phyloP scores from a whole-genome alignment of 2,888 invertebrate genomes.

The Oxycera nigricornis region DNA sequence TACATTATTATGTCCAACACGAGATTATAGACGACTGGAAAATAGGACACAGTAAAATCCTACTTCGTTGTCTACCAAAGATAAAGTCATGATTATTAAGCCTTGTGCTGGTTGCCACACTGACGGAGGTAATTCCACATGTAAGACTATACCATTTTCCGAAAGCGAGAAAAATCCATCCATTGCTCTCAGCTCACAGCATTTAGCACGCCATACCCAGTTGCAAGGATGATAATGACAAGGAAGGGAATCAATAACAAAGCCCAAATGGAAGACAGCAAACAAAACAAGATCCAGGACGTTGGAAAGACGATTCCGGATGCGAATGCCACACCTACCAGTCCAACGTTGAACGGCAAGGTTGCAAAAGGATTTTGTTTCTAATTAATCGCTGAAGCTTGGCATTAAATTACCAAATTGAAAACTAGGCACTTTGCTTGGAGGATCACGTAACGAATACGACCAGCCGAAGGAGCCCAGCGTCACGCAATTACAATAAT shows the following conservation, averaged over 20 bases:
- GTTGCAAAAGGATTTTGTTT: conserved; percentile 16
- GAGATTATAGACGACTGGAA: background rate
- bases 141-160: conserved; percentile 11
- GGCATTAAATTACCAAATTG: conserved; percentile 34
- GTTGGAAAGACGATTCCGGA: background rate
- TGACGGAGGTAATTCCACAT: conserved; percentile 12
- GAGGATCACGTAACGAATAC: conserved; percentile 37
- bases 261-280: background rate
- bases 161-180: background rate
- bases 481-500: conserved; percentile 34
- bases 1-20: too few species aligned
- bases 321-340: background rate
- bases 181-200: background rate
- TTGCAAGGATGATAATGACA: background rate
- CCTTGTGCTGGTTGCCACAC: background rate
- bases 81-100: conserved; percentile 28
- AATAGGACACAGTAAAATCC: background rate
- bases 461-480: conserved; percentile 24
- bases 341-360: background rate
- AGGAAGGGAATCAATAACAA: background rate
- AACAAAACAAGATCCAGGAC: background rate
- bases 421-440: conserved; percentile 36
- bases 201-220: background rate
- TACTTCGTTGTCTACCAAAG: conserved; percentile 9
- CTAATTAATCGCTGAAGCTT: conserved; percentile 36